These are phyloP conservation scores for Brachyhypopomus occidentalis DNA, from an alignment of 2,113 vertebrate species.

Conservation along the genomic window DNA sequence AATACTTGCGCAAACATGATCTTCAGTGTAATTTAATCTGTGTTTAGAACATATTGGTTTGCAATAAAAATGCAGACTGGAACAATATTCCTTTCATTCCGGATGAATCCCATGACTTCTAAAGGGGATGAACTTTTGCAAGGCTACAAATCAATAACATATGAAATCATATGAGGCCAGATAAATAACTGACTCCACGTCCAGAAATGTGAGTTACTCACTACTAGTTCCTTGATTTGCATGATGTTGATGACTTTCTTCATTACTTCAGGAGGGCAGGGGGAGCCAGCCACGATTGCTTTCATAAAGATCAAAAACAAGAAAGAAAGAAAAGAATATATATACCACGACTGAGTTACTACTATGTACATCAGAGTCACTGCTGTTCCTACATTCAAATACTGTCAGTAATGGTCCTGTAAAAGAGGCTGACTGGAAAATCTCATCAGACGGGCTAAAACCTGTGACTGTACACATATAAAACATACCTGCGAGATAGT, in stretches of 20 bases:
- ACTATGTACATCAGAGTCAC: background rate
- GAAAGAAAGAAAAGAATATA: background rate
- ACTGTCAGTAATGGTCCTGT: no score
- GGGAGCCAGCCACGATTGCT: conserved; percentile 86
- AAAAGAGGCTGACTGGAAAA: no score
- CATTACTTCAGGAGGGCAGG: conserved; percentile 82
- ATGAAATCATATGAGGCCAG: background rate
- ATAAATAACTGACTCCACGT: background rate
- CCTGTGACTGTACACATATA: no score
- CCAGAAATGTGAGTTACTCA: conserved; percentile 74
- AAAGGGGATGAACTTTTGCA: no score
- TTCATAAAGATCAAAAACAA: conserved; percentile 2
- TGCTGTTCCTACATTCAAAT: no score
- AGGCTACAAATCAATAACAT: background rate
- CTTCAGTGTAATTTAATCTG: no score
- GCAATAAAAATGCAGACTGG: no score
- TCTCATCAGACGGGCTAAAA: no score
- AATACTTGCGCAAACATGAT: no score
- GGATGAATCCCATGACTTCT: no score
- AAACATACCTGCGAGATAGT: no score
- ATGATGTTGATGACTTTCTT: conserved; percentile 71
- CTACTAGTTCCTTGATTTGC: conserved; percentile 74
- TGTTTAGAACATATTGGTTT: no score
- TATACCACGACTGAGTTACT: background rate
- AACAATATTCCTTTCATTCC: background rate